A percentile compares a stretch with the other conserved stretches of the same genome.
Evolutionary conservation across 1,140 invertebrate species (phyloP).

Genomic region (Caenorhabditis latens): DNA sequence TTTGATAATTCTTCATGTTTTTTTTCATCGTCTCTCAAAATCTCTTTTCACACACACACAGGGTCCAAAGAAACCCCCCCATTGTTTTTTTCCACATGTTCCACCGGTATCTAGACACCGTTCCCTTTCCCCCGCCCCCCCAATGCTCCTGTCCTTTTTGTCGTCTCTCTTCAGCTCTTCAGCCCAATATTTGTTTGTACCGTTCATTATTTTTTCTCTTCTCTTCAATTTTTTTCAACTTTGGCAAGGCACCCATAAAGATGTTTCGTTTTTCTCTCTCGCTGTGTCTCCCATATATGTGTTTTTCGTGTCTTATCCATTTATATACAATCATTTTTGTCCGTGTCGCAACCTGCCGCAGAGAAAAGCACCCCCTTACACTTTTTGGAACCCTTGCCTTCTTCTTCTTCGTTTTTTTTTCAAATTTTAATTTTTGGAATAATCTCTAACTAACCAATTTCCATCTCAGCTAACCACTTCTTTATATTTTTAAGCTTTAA

Average conservation of each 20-base stretch:
- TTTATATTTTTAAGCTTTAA: background rate
- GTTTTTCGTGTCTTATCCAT: too few species aligned
- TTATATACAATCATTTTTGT: too few species aligned
- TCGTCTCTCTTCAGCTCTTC: background rate
- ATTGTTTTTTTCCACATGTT: background rate
- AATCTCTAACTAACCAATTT: background rate
- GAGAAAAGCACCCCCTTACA: too few species aligned
- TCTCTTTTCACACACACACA: background rate
- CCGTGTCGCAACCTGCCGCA: too few species aligned
- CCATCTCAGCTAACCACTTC: background rate
- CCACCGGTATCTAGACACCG: slow-evolving; percentile 38
- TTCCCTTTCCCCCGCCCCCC: background rate
- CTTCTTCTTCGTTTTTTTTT: background rate
- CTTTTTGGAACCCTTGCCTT: background rate
- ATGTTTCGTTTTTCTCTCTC: slow-evolving; percentile 1
- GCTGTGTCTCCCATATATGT: too few species aligned
- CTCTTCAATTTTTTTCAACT: background rate
- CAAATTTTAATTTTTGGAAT: background rate
- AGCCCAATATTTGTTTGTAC: background rate
- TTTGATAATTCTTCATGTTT: background rate
- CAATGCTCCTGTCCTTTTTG: background rate
- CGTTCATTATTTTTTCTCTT: too few species aligned
- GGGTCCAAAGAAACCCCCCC: background rate
- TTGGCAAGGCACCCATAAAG: slow-evolving; percentile 43
- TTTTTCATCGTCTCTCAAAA: background rate